Evolutionary conservation across 2,888 invertebrate genomes (phyloP).

Genomic region (Xestia sexstrigata): DNA sequence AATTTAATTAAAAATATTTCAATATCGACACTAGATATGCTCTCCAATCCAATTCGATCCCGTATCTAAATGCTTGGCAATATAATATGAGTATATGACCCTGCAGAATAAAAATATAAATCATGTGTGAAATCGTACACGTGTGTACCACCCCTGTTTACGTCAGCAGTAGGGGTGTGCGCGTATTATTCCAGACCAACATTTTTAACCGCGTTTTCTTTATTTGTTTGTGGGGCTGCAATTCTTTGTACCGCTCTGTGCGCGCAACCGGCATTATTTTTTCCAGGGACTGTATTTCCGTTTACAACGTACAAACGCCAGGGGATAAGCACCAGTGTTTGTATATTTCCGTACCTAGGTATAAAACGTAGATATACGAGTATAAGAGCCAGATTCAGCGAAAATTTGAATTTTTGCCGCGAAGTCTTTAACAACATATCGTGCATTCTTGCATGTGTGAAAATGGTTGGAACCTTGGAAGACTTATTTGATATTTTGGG

Average conservation of each 20-base stretch:
- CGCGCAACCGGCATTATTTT: slow-evolving; percentile 4
- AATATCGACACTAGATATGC: slow-evolving; percentile 42
- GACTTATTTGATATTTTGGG: not conserved
- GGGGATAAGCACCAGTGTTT: not conserved
- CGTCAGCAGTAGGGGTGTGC: slow-evolving; percentile 56
- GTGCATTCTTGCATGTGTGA: not conserved
- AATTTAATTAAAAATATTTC: slow-evolving; percentile 60
- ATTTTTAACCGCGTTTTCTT: slow-evolving; percentile 20
- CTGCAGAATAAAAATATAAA: slow-evolving; percentile 64
- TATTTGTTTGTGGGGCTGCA: slow-evolving; percentile 17
- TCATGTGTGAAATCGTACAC: slow-evolving; percentile 72
- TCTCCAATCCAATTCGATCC: slow-evolving; percentile 48
- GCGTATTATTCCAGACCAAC: slow-evolving; percentile 41
- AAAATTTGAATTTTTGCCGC: not conserved
- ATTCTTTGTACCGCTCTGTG: slow-evolving; percentile 19
- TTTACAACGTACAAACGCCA: slow-evolving; percentile 6
- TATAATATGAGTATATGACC: slow-evolving; percentile 36
- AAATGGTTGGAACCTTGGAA: not conserved
- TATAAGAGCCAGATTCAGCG: not conserved
- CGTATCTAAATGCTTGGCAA: slow-evolving; percentile 47
- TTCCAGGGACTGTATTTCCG: slow-evolving; percentile 17
- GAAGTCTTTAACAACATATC: not conserved
- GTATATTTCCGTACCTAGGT: not conserved
- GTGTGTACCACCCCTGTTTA: slow-evolving; percentile 65
- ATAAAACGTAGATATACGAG: not conserved